Evolutionary conservation across 2,113 vertebrate species (phyloP).

Genomic region (Pleuronectes platessa): DNA sequence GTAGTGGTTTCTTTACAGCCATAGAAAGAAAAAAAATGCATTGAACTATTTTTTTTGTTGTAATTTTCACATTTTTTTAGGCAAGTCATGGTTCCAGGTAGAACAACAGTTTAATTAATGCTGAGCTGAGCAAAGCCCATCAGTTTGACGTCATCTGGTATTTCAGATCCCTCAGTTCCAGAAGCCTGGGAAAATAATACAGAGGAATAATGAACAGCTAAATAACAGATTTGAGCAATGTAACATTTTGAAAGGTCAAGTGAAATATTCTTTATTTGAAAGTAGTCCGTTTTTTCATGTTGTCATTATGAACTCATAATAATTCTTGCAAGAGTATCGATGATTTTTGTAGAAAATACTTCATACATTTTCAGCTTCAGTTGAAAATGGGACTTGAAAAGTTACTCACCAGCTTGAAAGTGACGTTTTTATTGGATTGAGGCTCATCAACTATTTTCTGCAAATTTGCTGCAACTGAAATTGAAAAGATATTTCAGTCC

Average conservation of each 20-base stretch:
- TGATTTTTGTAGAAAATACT: neutral
- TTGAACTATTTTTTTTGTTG: constrained; percentile 71
- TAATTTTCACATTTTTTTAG: constrained; percentile 83
- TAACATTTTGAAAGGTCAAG: neutral
- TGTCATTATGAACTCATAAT: neutral
- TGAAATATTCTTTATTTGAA: too few species aligned
- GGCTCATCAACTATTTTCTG: constrained; percentile 99
- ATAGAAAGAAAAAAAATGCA: constrained; percentile 85
- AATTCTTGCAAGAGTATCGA: neutral
- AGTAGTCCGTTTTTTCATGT: too few species aligned
- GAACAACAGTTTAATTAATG: constrained; percentile 90
- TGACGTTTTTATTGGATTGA: constrained; percentile 95
- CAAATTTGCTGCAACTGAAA: constrained; percentile 98
- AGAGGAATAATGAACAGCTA: neutral
- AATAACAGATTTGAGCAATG: too few species aligned
- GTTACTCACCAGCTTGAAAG: constrained; percentile 95
- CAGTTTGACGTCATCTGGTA: constrained; percentile 95
- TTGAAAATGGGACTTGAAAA: neutral
- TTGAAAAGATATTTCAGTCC: constrained; percentile 34
- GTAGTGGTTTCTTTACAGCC: constrained; percentile 93
- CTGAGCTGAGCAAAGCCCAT: constrained; percentile 99
- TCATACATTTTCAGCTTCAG: neutral
- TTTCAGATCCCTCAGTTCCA: constrained; percentile 92
- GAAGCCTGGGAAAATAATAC: constrained; percentile 85
- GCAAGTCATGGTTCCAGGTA: constrained; percentile 80